phyloP scores from a whole-genome alignment of 2,797 vertebrate genomes.

The Anguilla pacifica region DNA sequence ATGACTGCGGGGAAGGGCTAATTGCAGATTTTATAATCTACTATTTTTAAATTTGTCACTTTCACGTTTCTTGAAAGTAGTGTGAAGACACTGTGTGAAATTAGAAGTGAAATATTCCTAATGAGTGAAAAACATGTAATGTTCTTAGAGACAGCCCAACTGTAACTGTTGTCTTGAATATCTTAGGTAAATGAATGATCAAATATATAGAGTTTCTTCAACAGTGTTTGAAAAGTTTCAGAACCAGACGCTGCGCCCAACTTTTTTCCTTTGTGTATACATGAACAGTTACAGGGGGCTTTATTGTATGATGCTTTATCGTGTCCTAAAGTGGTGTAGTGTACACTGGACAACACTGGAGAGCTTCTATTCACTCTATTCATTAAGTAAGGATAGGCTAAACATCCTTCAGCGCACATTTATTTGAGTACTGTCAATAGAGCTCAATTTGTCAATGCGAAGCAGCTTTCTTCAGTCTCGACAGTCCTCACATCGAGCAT shows the following conservation, averaged over 20 bases:
- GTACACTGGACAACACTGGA: not conserved
- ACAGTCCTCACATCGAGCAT: no score
- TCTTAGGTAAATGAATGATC: not conserved
- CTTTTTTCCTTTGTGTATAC: not conserved
- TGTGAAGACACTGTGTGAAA: not conserved
- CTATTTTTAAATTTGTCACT: slow-evolving; percentile 3
- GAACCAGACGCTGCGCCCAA: not conserved
- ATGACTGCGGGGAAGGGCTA: not conserved
- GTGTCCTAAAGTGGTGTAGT: not conserved
- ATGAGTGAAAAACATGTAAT: not conserved
- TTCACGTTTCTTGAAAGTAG: slow-evolving; percentile 1
- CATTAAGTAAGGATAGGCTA: no score
- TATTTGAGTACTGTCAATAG: no score
- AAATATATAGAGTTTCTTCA: not conserved
- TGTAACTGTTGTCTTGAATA: not conserved
- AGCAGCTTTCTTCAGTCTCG: no score
- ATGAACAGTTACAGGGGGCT: not conserved
- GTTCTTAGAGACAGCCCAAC: not conserved
- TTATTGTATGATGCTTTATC: not conserved
- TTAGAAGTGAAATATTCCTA: not conserved
- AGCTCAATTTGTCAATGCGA: no score
- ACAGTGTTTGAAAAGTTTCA: slow-evolving; percentile 12
- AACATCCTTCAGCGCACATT: no score
- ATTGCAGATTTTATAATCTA: not conserved
- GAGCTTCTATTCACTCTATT: no score